These are phyloP conservation scores for Proterorhinus semilunaris DNA, from an alignment of 2,113 vertebrate genomes.

Conservation along the genomic window DNA sequence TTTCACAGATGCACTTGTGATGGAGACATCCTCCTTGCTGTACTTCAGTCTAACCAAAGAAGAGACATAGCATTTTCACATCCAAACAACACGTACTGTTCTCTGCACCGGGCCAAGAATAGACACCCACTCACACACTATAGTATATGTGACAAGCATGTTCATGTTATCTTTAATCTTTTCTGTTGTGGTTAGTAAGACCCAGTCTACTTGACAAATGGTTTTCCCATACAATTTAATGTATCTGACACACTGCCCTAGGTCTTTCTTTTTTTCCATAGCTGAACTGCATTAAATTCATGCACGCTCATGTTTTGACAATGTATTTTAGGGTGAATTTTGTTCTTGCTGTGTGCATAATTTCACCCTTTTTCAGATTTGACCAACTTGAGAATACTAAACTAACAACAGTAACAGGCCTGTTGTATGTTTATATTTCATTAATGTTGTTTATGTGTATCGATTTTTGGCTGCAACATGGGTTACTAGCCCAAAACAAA, in stretches of 20 bases:
- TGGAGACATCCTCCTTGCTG: slow-evolving; percentile 21
- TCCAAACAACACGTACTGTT: slow-evolving; percentile 58
- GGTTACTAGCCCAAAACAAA: too few relatives aligned
- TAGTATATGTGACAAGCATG: neutral
- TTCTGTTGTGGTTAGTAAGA: neutral
- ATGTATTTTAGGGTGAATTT: slow-evolving; percentile 11
- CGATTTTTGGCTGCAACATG: too few relatives aligned
- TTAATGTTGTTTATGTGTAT: too few relatives aligned
- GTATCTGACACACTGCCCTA: neutral
- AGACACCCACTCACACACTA: neutral
- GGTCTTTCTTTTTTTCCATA: neutral
- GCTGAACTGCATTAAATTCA: neutral
- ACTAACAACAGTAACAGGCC: too few relatives aligned
- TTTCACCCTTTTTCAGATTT: neutral
- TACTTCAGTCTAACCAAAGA: slow-evolving; percentile 20
- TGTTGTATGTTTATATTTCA: too few relatives aligned
- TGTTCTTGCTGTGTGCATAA: slow-evolving; percentile 14
- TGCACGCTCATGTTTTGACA: neutral
- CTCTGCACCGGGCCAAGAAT: slow-evolving; percentile 37
- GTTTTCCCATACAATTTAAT: neutral
- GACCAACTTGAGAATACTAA: too few relatives aligned
- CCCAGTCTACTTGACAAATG: neutral
- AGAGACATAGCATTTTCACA: slow-evolving; percentile 39
- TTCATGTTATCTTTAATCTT: neutral
- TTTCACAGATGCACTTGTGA: slow-evolving; percentile 11